Conservation (phyloP, 1,140 invertebrate species). For the Steinernema feltiae region DNA sequence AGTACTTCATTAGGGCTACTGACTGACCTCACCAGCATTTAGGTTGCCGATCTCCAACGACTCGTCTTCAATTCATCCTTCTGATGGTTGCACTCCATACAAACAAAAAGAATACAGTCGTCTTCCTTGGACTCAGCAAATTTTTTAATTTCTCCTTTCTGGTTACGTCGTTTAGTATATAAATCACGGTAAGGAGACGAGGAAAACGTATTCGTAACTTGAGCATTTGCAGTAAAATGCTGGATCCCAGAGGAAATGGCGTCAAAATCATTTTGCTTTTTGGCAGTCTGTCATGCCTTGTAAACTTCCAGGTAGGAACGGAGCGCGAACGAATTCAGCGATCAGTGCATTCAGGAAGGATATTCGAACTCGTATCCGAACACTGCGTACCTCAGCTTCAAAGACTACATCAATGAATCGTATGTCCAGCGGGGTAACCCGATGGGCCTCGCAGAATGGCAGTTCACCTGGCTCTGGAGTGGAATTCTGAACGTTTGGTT, state of each 20-base stretch:
- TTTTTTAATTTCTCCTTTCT: constrained; percentile 3
- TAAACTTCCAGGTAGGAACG: constrained; percentile 33
- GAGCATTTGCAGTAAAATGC: constrained; percentile 18
- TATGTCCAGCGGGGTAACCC: constrained; percentile 35
- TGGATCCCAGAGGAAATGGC: constrained; percentile 29
- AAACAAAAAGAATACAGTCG: background rate
- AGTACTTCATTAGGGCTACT: no score
- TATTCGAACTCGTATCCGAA: constrained; percentile 50
- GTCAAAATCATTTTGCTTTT: constrained; percentile 32
- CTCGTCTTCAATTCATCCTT: background rate
- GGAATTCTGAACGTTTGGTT: constrained; percentile 50
- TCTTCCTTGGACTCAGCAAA: background rate
- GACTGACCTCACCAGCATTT: background rate
- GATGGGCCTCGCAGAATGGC: constrained; percentile 37
- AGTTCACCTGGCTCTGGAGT: constrained; percentile 48
- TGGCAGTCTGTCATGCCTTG: constrained; percentile 24
- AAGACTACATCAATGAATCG: constrained; percentile 46
- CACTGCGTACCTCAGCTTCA: constrained; percentile 38
- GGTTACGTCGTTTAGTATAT: background rate
- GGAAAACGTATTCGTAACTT: background rate
- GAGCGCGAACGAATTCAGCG: no score
- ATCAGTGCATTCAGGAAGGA: constrained; percentile 42
- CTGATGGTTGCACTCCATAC: background rate
- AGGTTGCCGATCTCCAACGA: background rate
- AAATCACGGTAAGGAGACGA: background rate